Base-by-base conservation (phyloP, 2,797 vertebrate species). In the Leucoraja ocellata region DNA sequence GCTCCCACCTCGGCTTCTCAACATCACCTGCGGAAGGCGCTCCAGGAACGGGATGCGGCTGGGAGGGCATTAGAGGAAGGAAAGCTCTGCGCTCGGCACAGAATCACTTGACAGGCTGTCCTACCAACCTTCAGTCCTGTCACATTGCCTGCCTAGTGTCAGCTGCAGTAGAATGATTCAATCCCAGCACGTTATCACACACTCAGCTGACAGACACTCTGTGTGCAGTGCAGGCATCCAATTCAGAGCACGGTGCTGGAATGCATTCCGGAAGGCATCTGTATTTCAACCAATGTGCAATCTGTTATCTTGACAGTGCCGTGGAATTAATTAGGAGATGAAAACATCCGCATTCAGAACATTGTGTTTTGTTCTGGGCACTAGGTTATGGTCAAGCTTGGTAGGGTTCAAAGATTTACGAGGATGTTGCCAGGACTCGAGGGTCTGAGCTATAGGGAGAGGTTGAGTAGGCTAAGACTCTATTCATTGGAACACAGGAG, bases 101-200 rank as follows among this genome's bases (percentile, higher is more conserved):
- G 83, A 65, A 32, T 65, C 58, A 86, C 28, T 14, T 86, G 83
- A 61, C 83, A 86, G 83, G 11, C 28, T 61, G 28, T 14, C 83
- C 28, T 86, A 58, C n/a, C 5, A 65, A 58, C 28, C n/a, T 63
- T 86, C 83, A 32, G 58, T 28, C 58, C 28, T 86, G 58, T 86
- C 83, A 86, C 13, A 65, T 28, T 32, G 61, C 61, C 83, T 86
- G 58, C 25, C 61, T 63, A 65, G 61, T 65, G 61, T 86, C 61
- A 86, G 58, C 58, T 86, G 83, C 54, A 86, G n/a, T n/a, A 32
- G 83, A 61, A 86, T 65, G 83, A 86, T 63, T 86, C 83, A 86
- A 86, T 65, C 58, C 58, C 28, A 32, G 83, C 63, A 65, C 63
- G 63, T 65, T 86, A 65, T 86, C 83, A 86, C 58, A 5, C 61